Evolutionary conservation across 53 echinoderm and acorn worm species (phyloP).

Genomic region (Mesocentrotus franciscanus): DNA sequence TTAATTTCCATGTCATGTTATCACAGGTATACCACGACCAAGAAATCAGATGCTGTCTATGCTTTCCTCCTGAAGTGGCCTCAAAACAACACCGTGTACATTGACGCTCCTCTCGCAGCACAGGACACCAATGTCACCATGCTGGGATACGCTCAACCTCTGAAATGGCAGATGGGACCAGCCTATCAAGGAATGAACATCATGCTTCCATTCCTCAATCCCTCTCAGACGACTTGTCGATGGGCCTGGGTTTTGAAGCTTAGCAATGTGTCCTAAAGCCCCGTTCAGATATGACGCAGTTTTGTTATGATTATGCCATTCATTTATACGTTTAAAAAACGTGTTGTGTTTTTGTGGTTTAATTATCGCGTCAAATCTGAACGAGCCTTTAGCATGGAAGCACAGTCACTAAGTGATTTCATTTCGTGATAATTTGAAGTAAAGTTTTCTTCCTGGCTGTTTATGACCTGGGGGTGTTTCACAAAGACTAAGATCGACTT

Average conservation of each 20-base stretch:
- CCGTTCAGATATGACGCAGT: not conserved
- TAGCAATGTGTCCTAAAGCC: not conserved
- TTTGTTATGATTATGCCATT: too few relatives aligned
- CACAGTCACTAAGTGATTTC: too few relatives aligned
- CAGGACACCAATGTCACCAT: constrained; percentile 65
- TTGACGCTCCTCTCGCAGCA: constrained; percentile 58
- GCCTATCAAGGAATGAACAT: constrained; percentile 56
- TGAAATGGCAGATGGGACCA: constrained; percentile 68
- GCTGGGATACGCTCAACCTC: constrained; percentile 68
- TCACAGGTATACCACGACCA: constrained; percentile 32
- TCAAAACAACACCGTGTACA: constrained; percentile 57
- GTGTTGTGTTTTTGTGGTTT: too few relatives aligned
- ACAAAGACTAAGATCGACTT: too few relatives aligned
- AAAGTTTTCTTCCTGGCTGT: too few relatives aligned
- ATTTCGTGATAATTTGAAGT: too few relatives aligned
- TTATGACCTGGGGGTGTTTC: too few relatives aligned
- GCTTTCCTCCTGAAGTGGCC: constrained; percentile 75
- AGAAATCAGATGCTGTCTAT: not conserved
- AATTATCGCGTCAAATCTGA: too few relatives aligned
- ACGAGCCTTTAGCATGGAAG: too few relatives aligned
- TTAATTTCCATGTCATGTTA: not conserved
- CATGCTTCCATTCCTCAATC: constrained; percentile 73
- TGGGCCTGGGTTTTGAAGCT: constrained; percentile 90
- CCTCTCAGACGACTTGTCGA: constrained; percentile 67
- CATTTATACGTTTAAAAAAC: too few relatives aligned